phyloP scores from a whole-genome alignment of 2,113 vertebrate genomes.

The Onychostruthus taczanowskii region DNA sequence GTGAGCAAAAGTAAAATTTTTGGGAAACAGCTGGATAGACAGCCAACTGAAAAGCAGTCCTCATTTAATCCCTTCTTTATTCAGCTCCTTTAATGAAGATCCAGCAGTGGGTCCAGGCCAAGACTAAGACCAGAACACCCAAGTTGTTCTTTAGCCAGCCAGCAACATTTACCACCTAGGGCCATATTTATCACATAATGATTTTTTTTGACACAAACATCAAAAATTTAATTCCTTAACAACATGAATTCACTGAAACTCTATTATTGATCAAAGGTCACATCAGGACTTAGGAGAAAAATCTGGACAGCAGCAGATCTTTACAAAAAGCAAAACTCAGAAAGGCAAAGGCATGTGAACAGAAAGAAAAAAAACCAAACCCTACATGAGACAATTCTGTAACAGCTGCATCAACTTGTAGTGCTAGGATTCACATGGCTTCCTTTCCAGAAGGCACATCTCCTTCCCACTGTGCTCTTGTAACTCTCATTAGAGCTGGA shows the following conservation, averaged over 20 bases:
- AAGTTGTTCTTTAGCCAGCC: not conserved
- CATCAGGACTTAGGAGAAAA: not conserved
- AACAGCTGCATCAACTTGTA: not conserved
- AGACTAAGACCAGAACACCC: not conserved
- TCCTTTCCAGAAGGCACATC: not conserved
- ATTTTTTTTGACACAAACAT: not conserved
- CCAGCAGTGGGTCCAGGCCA: not conserved
- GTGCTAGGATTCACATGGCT: slow-evolving; percentile 13
- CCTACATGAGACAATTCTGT: not conserved
- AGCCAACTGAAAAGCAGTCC: not conserved
- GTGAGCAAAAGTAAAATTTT: not conserved
- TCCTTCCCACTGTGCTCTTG: not conserved
- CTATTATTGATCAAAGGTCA: not conserved
- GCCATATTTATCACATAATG: not conserved
- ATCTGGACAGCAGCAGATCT: not conserved
- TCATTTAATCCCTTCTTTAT: not conserved
- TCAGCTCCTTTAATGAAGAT: not conserved
- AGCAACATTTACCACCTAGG: not conserved
- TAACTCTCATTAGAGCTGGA: not conserved
- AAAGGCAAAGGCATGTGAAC: not conserved
- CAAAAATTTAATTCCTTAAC: not conserved
- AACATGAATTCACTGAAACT: not conserved
- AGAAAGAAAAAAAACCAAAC: not conserved
- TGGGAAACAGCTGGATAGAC: not conserved
- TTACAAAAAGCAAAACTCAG: not conserved